These are phyloP conservation scores for Pitangus sulphuratus DNA, from an alignment of 2,797 vertebrate species.

Conservation along the genomic window DNA sequence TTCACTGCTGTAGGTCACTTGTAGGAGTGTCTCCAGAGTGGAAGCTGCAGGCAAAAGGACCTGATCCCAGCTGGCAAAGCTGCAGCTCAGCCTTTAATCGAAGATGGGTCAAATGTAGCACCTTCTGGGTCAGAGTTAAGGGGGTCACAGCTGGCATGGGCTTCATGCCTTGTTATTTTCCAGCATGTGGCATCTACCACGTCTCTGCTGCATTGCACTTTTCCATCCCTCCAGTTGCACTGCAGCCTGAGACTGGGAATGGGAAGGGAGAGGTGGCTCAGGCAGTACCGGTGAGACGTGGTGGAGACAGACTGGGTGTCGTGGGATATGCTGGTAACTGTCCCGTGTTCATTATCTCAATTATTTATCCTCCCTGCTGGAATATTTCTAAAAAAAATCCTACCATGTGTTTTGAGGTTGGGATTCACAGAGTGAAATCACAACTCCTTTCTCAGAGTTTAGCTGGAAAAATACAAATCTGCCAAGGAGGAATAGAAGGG, in stretches of 20 bases:
- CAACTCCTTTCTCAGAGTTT: constrained; percentile 13
- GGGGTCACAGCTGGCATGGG: background rate
- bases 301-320: constrained; percentile 33
- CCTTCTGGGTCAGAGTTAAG: background rate
- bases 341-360: constrained; percentile 28
- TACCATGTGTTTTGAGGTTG: constrained; percentile 64
- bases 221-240: background rate
- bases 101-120: fast-evolving
- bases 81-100: fast-evolving
- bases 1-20: fast-evolving
- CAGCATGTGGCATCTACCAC: background rate
- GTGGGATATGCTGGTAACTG: background rate
- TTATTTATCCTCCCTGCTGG: constrained; percentile 56
- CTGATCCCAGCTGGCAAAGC: background rate
- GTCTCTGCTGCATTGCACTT: background rate
- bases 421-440: constrained; percentile 29
- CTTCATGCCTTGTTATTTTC: background rate
- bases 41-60: background rate
- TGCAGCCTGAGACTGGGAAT: background rate
- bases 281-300: background rate
- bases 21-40: fast-evolving
- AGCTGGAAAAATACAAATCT: constrained; percentile 53
- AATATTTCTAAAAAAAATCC: constrained; percentile 55
- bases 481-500: constrained; percentile 33
- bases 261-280: background rate